Evolutionary conservation across 1,140 invertebrate genomes (phyloP).

Genomic region (Tetraneura akinire): DNA sequence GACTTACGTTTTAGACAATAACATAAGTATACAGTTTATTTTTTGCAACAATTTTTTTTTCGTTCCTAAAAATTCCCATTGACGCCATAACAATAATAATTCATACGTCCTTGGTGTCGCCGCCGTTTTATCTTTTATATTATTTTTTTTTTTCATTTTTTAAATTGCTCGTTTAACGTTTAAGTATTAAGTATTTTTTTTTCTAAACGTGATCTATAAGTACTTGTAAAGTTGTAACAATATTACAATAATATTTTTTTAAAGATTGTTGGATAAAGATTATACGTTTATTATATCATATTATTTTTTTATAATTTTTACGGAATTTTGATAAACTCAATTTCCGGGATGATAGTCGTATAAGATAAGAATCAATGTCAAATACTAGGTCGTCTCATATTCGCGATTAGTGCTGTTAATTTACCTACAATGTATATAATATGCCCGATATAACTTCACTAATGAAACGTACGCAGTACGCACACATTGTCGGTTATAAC

Average conservation of each 20-base stretch:
- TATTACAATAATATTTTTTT: not conserved
- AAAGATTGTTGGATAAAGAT: not conserved
- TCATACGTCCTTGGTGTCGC: too few relatives aligned
- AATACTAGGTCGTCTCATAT: not conserved
- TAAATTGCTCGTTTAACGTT: not conserved
- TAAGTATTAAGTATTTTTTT: not conserved
- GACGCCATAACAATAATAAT: too few relatives aligned
- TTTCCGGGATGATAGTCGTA: not conserved
- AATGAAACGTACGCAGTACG: not conserved
- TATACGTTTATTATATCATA: not conserved
- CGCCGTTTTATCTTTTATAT: too few relatives aligned
- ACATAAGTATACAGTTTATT: not conserved
- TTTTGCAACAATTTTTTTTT: not conserved
- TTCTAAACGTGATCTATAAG: not conserved
- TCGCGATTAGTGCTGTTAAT: not conserved
- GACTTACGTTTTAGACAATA: not conserved
- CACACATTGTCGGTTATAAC: not conserved
- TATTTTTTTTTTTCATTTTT: not conserved
- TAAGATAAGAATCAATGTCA: slow-evolving; percentile 7
- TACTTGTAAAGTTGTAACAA: too few relatives aligned
- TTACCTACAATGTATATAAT: not conserved
- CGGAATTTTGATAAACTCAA: not conserved
- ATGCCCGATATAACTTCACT: not conserved
- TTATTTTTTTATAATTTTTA: not conserved
- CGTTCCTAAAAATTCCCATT: not conserved